Conservation (phyloP, 2,797 vertebrate genomes). For the Echiichthys vipera region DNA sequence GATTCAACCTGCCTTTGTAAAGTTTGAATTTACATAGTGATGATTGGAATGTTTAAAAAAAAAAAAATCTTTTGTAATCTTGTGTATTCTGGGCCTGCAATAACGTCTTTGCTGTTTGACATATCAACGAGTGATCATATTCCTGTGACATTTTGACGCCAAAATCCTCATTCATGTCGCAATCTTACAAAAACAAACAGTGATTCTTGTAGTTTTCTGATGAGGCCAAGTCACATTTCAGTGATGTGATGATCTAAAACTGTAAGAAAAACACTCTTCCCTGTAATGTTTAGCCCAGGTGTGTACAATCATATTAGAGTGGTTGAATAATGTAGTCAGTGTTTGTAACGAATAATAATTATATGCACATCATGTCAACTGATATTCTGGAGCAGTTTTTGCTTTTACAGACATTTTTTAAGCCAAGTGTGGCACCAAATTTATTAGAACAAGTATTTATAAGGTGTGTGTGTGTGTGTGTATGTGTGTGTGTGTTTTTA, state of each 20-base stretch:
- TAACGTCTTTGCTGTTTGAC: slow-evolving; percentile 70
- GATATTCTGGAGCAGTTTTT: slow-evolving; percentile 65
- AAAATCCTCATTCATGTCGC: slow-evolving; percentile 53
- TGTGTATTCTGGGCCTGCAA: slow-evolving; percentile 73
- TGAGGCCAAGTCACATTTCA: slow-evolving; percentile 62
- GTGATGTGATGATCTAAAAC: slow-evolving; percentile 56
- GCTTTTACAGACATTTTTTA: slow-evolving; percentile 70
- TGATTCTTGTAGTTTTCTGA: slow-evolving; percentile 44
- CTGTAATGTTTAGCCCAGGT: slow-evolving; percentile 46
- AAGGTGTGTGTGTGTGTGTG: slow-evolving; percentile 60
- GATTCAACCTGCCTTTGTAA: slow-evolving; percentile 71
- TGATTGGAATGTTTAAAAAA: slow-evolving; percentile 46
- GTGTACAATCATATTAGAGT: slow-evolving; percentile 66
- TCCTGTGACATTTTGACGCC: slow-evolving; percentile 64
- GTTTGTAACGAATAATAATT: slow-evolving; percentile 71
- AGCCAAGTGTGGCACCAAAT: slow-evolving; percentile 72
- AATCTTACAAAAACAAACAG: slow-evolving; percentile 35
- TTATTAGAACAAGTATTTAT: slow-evolving; percentile 82
- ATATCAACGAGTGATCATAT: slow-evolving; percentile 64
- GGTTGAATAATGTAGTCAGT: slow-evolving; percentile 68
- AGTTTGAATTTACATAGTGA: slow-evolving; percentile 69
- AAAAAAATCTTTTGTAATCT: slow-evolving; percentile 64
- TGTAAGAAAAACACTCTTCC: slow-evolving; percentile 37
- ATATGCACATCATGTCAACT: slow-evolving; percentile 68
- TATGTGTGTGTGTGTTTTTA: slow-evolving; percentile 58